Base-by-base conservation (phyloP, 2,797 vertebrate species). In the Anisognathus igniventris region DNA sequence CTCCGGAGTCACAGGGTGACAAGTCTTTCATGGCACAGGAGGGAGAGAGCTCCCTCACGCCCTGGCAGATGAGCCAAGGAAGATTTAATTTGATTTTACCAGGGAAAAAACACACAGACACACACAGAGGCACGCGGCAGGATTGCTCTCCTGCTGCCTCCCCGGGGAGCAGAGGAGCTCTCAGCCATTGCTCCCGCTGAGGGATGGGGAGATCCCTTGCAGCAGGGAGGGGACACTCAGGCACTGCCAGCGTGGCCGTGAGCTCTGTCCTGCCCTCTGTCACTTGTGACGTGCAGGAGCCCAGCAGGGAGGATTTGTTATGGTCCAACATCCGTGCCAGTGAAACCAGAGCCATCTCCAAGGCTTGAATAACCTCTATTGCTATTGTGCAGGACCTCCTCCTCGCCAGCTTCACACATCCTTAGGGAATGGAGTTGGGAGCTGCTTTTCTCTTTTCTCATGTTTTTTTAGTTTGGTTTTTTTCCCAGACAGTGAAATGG, bases 171-270 rank as follows among this genome's bases (percentile, higher is more conserved):
- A 7, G 24, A 14, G 1, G 17, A 57, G 70, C 48, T 47, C 88
- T 17, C 28, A 24, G 86, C 48, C 40, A 8, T 2, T 0, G 1
- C 50, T 84, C 67, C 66, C 0, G 0, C 65, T 10, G 60, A 24
- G 66, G 50, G 37, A 24, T 17, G 44, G 35, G 27, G 48, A 68
- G 51, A 3, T 71, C 54, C 72, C 57, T 28, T 33, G 58, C n/a
- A 54, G 78, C 85, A 88, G 40, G 33, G 61, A 67, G 77, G 70
- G 77, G 47, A 54, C 75, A 30, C 66, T 24, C n/a, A 4, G 60
- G 44, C 37, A 27, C 31, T 74, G 60, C 35, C 61, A 37, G 44
- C 7, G 0, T 22, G 51, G 22, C 72, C 0, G 0, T 33, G 30
- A 70, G 37, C 82, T 89, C 65, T 74, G 61, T 28, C 68, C 83